Base-by-base conservation (phyloP, 2,113 vertebrate genomes). In the Oenanthe melanoleuca region DNA sequence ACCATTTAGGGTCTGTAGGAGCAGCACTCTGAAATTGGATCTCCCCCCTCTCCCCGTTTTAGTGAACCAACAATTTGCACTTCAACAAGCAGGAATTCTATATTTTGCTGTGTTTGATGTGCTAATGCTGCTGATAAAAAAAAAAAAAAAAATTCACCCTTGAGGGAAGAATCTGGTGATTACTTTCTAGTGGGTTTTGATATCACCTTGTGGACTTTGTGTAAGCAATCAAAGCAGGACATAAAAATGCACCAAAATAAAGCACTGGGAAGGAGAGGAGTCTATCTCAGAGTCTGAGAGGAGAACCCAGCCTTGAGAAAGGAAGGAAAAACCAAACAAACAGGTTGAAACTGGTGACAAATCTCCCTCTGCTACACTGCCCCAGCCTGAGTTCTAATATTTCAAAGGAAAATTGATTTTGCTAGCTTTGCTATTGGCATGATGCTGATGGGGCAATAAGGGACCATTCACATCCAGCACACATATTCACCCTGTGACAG, bases 371-470 rank as follows among this genome's bases (percentile, higher is more conserved):
- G 29, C n/a, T 80, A 21, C 21, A 4, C 28, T 55, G 23, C 8
- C 29, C 5, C 2, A 1, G 34, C 29, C 88, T 22, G 33, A 42
- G 57, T 65, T 96, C 88, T 80, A 79, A 38, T 7, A 20, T 96
- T 96, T 96, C 90, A 93, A 94, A 93, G 47, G 60, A 72, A 94
- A 92, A 92, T 65, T 72, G 64, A 73, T 96, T 95, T 95, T 83
- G 47, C 69, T 80, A 60, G 52, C 22, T 87, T 59, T 34, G 77
- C 49, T 72, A 78, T 75, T 85, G 77, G 80, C 60, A 64, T 21
- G 72, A 83, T 91, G 77, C 44, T 92, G 80, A 87, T 95, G 71
- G n/a, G 44, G 31, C 55, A 73, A 90, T 77, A 95, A 88, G 88
- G 65, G 78, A 16, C 79, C 72, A 83, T 90, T 93, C 67, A 83